These are phyloP conservation scores for Escarpia spicata DNA, from an alignment of 2,888 invertebrate species.

Conservation along the genomic window DNA sequence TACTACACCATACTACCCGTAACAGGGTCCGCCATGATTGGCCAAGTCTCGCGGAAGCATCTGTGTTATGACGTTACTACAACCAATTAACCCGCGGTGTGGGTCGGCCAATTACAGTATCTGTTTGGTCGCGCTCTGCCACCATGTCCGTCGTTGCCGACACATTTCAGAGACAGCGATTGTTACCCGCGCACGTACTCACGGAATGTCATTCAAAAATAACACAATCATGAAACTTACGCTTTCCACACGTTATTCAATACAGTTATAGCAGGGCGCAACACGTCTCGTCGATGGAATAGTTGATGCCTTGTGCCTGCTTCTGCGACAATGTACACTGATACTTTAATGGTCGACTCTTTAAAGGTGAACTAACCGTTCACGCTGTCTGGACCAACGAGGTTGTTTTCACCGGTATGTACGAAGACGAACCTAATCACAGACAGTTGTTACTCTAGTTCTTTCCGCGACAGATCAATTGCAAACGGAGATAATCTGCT, in stretches of 20 bases:
- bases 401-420: background rate
- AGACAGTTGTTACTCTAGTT: background rate
- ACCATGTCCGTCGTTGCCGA: background rate
- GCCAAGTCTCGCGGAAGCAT: too few relatives aligned
- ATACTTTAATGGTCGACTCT: background rate
- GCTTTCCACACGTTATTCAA: too few relatives aligned
- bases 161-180: background rate
- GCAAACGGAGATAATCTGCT: background rate
- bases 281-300: background rate
- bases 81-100: background rate
- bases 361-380: background rate
- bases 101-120: background rate
- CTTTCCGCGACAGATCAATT: background rate
- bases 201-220: too few relatives aligned
- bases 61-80: background rate
- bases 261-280: too few relatives aligned
- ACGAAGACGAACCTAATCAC: background rate
- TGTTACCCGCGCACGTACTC: too few relatives aligned
- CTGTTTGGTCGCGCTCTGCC: background rate
- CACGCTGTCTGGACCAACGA: background rate
- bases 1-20: background rate
- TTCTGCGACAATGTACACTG: background rate
- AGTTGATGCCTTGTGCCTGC: background rate
- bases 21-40: background rate
- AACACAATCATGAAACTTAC: too few relatives aligned